Percentiles rank a stretch among this genome's conserved stretches.
These are phyloP conservation scores for Desoria tigrina DNA, from an alignment of 2,888 invertebrate genomes.

Conservation along the genomic window DNA sequence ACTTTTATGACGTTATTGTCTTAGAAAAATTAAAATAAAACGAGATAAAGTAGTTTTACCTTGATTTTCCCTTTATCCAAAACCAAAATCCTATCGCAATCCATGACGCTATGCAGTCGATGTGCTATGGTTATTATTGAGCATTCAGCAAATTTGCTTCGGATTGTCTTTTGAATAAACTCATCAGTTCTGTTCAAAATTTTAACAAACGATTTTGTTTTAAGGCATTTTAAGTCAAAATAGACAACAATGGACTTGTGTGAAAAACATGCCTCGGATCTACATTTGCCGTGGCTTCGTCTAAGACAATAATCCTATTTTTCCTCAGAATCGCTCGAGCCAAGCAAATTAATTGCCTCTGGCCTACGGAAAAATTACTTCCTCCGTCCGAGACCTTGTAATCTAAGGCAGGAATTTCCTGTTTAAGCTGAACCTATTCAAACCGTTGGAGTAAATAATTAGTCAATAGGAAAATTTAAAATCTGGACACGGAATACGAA, in stretches of 20 bases:
- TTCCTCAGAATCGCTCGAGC: constrained; percentile 32
- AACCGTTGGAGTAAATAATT: background rate
- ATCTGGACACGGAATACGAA: too few species aligned
- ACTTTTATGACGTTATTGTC: background rate
- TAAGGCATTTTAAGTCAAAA: too few species aligned
- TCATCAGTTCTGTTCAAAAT: constrained; percentile 71
- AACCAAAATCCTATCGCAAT: constrained; percentile 15
- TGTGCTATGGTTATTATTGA: constrained; percentile 73
- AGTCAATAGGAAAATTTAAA: background rate
- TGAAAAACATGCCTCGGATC: constrained; percentile 11
- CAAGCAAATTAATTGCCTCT: constrained; percentile 34
- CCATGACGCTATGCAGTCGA: constrained; percentile 13
- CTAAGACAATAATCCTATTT: constrained; percentile 32
- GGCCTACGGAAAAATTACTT: constrained; percentile 32
- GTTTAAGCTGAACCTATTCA: constrained; percentile 40
- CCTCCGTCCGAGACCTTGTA: constrained; percentile 22
- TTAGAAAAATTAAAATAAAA: background rate
- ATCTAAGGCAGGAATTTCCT: constrained; percentile 33
- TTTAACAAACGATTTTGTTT: too few species aligned
- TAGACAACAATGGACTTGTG: too few species aligned
- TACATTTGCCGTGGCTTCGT: constrained; percentile 15
- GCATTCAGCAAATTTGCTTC: constrained; percentile 75
- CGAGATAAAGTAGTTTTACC: background rate
- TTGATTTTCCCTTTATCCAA: background rate
- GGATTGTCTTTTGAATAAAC: constrained; percentile 80